A percentile compares a stretch with the other conserved stretches of the same genome.
Conservation (phyloP, 2,888 invertebrate genomes). For the Bibio marci region DNA sequence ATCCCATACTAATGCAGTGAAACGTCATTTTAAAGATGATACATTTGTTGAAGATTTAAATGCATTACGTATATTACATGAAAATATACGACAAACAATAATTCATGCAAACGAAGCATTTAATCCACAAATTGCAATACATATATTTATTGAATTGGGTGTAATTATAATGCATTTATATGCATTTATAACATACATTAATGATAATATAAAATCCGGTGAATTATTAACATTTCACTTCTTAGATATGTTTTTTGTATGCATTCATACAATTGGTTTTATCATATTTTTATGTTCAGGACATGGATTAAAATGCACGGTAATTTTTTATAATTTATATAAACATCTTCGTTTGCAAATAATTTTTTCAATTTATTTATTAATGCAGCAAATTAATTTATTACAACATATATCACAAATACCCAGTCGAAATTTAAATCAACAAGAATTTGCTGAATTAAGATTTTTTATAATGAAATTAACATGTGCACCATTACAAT, state of each 20-base stretch:
- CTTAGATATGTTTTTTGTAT: constrained; percentile 3
- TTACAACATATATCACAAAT: constrained; percentile 1
- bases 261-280: constrained; percentile 1
- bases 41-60: constrained; percentile 4
- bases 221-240: constrained; percentile 1
- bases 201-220: not conserved
- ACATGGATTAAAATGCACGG: constrained; percentile 2
- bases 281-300: constrained; percentile 2
- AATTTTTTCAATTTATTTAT: not conserved
- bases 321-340: not conserved
- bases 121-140: constrained; percentile 4
- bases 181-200: not conserved
- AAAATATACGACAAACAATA: constrained; percentile 1
- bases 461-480: constrained; percentile 3
- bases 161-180: constrained; percentile 5
- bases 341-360: too few relatives aligned
- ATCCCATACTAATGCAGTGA: constrained; percentile 2
- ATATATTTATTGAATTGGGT: constrained; percentile 2
- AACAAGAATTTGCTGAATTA: constrained; percentile 4
- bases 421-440: constrained; percentile 2
- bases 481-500: constrained; percentile 1
- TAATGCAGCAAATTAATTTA: not conserved
- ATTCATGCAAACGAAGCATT: constrained; percentile 4
- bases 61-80: constrained; percentile 3
- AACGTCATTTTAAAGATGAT: not conserved